phyloP scores from a whole-genome alignment of 2,797 vertebrate genomes.

The Sebastes melanostomus region DNA sequence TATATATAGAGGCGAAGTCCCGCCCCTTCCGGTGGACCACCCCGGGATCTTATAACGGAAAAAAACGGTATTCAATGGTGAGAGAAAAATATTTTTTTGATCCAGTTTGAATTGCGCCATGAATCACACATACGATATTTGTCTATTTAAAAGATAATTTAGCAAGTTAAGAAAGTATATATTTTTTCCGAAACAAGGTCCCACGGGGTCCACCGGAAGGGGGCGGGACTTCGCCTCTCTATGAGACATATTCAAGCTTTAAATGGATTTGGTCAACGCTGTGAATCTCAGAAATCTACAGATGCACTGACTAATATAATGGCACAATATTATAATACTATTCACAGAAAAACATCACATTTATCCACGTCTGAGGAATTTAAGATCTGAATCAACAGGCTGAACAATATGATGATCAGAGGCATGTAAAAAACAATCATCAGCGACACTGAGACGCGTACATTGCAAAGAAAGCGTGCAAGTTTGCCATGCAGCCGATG shows the following conservation, averaged over 20 bases:
- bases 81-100: too few species aligned
- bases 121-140: too few species aligned
- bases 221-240: too few species aligned
- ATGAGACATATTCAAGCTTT: not conserved
- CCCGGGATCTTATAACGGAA: too few species aligned
- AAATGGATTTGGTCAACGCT: not conserved
- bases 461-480: slow-evolving; percentile 66
- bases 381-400: slow-evolving; percentile 27
- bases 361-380: slow-evolving; percentile 7
- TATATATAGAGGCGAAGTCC: too few species aligned
- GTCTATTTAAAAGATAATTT: too few species aligned
- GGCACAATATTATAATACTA: not conserved
- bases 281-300: not conserved
- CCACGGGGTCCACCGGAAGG: too few species aligned
- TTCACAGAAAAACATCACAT: not conserved
- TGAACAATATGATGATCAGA: slow-evolving; percentile 25
- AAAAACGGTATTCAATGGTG: too few species aligned
- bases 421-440: slow-evolving; percentile 5
- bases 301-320: slow-evolving; percentile 1
- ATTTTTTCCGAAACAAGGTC: too few species aligned
- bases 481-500: slow-evolving; percentile 71
- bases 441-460: slow-evolving; percentile 9
- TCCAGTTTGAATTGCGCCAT: too few species aligned
- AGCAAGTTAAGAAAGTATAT: too few species aligned
- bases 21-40: too few species aligned